A percentile compares a stretch with the other conserved stretches of the same genome.
Evolutionary conservation across 2,888 invertebrate species (phyloP).

Genomic region (Alsophila aescularia): DNA sequence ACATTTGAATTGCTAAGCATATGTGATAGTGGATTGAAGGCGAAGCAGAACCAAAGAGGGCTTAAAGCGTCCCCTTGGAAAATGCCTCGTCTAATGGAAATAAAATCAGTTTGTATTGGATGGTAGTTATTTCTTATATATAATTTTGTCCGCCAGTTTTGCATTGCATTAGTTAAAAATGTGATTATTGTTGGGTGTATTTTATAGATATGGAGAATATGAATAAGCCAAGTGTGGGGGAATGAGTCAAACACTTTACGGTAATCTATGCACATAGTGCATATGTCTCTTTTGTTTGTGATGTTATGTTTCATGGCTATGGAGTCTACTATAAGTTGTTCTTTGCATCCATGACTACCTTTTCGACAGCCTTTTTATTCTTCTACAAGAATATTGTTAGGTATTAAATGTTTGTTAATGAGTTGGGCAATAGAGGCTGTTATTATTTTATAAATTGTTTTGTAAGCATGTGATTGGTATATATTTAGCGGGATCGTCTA

Average conservation of each 20-base stretch:
- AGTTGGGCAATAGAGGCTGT: background rate
- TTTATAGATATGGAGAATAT: slow-evolving; percentile 13
- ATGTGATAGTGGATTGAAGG: background rate
- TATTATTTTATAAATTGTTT: slow-evolving; percentile 2
- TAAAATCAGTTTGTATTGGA: background rate
- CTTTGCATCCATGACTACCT: slow-evolving; percentile 26
- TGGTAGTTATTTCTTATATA: background rate
- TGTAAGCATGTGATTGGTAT: slow-evolving; percentile 4
- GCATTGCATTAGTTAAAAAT: background rate
- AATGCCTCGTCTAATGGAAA: background rate
- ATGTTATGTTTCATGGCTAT: background rate
- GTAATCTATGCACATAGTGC: slow-evolving; percentile 11
- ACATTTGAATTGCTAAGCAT: background rate
- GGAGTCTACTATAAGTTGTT: slow-evolving; percentile 24
- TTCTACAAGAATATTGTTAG: background rate
- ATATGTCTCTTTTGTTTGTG: slow-evolving; percentile 6
- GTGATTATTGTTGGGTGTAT: background rate
- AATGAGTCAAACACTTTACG: background rate
- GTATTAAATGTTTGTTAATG: background rate
- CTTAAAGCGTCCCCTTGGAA: slow-evolving; percentile 8
- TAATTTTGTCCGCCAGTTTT: background rate
- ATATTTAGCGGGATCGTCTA: background rate
- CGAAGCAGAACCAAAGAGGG: background rate
- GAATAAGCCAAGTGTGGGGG: background rate
- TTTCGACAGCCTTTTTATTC: slow-evolving; percentile 2